phyloP scores from a whole-genome alignment of 2,888 invertebrate species.

The Sinopyrophorus schimmeli region DNA sequence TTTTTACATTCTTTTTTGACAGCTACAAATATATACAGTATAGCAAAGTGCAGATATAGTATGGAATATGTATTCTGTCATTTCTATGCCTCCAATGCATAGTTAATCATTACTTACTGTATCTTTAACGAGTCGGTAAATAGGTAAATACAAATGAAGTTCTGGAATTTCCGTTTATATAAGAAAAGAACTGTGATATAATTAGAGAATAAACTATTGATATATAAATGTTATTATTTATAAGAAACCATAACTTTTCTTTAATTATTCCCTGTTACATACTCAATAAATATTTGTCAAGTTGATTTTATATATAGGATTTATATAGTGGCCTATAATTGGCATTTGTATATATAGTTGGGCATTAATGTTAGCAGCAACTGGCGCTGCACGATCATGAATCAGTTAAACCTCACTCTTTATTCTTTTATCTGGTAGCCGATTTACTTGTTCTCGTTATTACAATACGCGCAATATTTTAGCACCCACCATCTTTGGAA shows the following conservation, averaged over 20 bases:
- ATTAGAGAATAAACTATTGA: no score
- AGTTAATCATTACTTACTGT: constrained; percentile 7
- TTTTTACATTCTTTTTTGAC: constrained; percentile 23
- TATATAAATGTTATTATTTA: no score
- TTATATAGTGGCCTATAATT: constrained; percentile 51
- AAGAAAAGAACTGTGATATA: no score
- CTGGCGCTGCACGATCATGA: constrained; percentile 45
- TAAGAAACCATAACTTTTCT: constrained; percentile 6
- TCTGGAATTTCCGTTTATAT: no score
- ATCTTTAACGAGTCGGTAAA: not conserved
- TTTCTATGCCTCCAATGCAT: constrained; percentile 1
- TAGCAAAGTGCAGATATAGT: constrained; percentile 15
- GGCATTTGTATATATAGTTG: constrained; percentile 50
- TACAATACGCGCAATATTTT: constrained; percentile 44
- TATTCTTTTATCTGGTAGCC: constrained; percentile 51
- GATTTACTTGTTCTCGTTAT: constrained; percentile 48
- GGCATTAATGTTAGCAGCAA: constrained; percentile 49
- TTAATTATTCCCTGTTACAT: constrained; percentile 30
- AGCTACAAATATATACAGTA: constrained; percentile 21
- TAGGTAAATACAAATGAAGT: no score
- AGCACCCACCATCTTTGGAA: constrained; percentile 44
- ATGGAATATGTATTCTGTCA: constrained; percentile 7
- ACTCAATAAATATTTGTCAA: constrained; percentile 30
- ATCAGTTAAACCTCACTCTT: constrained; percentile 49
- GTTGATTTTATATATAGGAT: constrained; percentile 33